phyloP scores from a whole-genome alignment of 2,888 invertebrate genomes.

The Biston stratarius region DNA sequence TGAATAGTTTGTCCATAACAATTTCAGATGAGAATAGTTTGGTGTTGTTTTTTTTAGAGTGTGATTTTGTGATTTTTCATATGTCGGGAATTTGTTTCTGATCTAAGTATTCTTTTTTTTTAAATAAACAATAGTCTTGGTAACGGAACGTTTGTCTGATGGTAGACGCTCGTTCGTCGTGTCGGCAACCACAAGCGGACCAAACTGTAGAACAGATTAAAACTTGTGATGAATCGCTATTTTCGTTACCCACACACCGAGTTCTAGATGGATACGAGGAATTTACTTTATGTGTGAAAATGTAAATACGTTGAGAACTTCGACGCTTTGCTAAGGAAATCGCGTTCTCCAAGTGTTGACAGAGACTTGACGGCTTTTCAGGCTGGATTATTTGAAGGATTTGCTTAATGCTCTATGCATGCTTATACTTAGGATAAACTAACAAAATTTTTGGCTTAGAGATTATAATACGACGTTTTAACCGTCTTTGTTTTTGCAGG shows the following conservation, averaged over 20 bases:
- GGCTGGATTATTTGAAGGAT: constrained; percentile 82
- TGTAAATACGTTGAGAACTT: constrained; percentile 81
- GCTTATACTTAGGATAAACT: constrained; percentile 75
- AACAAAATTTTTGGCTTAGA: constrained; percentile 64
- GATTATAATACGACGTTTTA: constrained; percentile 64
- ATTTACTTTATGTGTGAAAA: constrained; percentile 83
- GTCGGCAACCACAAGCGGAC: constrained; percentile 68
- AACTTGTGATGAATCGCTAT: constrained; percentile 84
- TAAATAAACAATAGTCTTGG: too few species aligned
- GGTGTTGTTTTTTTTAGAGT: too few species aligned
- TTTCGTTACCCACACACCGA: constrained; percentile 75
- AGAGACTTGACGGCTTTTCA: constrained; percentile 77
- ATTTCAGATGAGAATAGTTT: too few species aligned
- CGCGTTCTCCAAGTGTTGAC: constrained; percentile 78
- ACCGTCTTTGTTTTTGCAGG: constrained; percentile 67
- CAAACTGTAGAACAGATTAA: constrained; percentile 82
- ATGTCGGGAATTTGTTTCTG: too few species aligned
- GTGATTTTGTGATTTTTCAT: too few species aligned
- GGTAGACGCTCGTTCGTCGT: constrained; percentile 22
- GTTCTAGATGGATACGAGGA: constrained; percentile 70
- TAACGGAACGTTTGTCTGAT: too few species aligned
- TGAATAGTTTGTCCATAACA: too few species aligned
- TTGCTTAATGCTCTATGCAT: constrained; percentile 78
- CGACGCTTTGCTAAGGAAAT: constrained; percentile 73
- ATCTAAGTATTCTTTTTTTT: too few species aligned